These are phyloP conservation scores for Danio aesculapii DNA, from an alignment of 2,797 vertebrate species.

Conservation along the genomic window DNA sequence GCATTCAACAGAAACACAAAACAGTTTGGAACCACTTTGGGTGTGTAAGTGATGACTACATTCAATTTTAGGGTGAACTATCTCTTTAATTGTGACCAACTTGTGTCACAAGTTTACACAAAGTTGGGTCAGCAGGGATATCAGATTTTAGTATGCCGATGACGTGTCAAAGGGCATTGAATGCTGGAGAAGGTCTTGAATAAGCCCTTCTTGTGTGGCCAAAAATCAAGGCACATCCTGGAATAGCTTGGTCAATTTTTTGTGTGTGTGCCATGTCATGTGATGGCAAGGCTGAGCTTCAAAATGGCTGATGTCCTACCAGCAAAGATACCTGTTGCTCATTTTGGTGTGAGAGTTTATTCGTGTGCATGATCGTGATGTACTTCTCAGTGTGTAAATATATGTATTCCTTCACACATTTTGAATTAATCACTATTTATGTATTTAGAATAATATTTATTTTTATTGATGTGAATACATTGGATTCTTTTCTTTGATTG, in stretches of 20 bases:
- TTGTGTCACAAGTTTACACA: neutral
- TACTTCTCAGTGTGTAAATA: no score
- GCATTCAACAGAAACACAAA: no score
- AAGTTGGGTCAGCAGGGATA: slow-evolving; percentile 12
- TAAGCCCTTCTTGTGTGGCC: slow-evolving; percentile 19
- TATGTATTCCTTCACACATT: no score
- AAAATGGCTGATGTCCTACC: slow-evolving; percentile 35
- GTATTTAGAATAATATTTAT: no score
- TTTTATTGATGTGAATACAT: no score
- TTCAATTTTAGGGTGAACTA: no score
- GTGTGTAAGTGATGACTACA: no score
- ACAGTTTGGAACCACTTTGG: no score
- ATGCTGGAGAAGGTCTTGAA: slow-evolving; percentile 33
- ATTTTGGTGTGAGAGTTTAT: neutral
- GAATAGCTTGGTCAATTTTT: slow-evolving; percentile 46
- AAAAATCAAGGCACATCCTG: slow-evolving; percentile 40
- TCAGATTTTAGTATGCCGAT: slow-evolving; percentile 37
- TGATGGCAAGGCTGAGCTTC: slow-evolving; percentile 45
- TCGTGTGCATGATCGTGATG: slow-evolving; percentile 15
- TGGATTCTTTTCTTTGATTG: no score
- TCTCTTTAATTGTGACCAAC: no score
- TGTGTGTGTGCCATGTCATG: slow-evolving; percentile 22
- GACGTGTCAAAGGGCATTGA: slow-evolving; percentile 12
- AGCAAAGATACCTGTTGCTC: neutral
- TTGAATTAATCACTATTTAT: no score